Conservation (phyloP, 2,888 invertebrate genomes). For the Biston stratarius region DNA sequence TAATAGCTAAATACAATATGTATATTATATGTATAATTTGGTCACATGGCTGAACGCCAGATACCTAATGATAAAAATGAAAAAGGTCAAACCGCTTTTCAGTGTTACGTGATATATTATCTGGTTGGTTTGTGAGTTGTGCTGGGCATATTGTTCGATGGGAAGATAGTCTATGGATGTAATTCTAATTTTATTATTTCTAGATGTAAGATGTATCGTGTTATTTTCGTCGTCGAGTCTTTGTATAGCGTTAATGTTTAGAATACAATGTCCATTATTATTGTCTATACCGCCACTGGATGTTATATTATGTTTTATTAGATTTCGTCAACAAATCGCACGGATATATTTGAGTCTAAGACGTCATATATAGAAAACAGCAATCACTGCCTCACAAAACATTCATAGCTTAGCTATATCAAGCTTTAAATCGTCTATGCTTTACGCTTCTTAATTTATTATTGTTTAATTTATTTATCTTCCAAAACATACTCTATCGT, state of each 20-base stretch:
- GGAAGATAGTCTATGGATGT: not conserved
- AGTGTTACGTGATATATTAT: conserved; percentile 9
- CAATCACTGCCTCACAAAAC: conserved; percentile 86
- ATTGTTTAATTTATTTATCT: conserved; percentile 70
- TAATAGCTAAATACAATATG: conserved; percentile 2
- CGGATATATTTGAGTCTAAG: conserved; percentile 13
- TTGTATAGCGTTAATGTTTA: conserved; percentile 15
- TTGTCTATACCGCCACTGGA: conserved; percentile 27
- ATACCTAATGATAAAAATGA: conserved; percentile 11
- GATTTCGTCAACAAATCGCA: conserved; percentile 30
- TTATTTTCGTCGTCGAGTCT: conserved; percentile 7
- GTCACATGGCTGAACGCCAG: conserved; percentile 15
- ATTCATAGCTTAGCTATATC: conserved; percentile 84
- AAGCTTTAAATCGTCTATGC: conserved; percentile 80
- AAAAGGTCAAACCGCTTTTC: conserved; percentile 29
- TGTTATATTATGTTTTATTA: conserved; percentile 25
- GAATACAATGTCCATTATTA: conserved; percentile 1
- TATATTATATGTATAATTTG: not conserved
- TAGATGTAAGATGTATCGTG: conserved; percentile 14
- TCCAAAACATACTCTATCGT: conserved; percentile 54
- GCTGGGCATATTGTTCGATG: not conserved
- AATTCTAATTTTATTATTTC: conserved; percentile 5
- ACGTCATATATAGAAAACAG: conserved; percentile 70
- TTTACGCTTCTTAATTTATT: conserved; percentile 80
- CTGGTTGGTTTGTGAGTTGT: conserved; percentile 2